phyloP scores from a whole-genome alignment of 2,888 invertebrate species.

The Agrenia bidenticulata region DNA sequence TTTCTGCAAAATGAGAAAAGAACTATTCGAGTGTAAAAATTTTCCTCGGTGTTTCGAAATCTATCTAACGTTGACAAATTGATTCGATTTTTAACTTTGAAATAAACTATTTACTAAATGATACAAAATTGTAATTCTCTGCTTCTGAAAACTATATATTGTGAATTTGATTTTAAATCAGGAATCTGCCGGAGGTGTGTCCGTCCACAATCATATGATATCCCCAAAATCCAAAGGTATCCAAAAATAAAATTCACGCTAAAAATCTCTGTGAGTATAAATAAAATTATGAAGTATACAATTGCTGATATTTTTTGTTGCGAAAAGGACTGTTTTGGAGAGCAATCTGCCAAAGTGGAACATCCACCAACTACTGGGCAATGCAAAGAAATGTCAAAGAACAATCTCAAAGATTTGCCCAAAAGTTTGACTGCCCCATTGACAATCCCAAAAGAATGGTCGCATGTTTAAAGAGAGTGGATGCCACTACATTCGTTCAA shows the following conservation, averaged over 20 bases:
- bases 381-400: conserved; percentile 28
- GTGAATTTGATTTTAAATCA: background rate
- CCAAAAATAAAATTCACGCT: background rate
- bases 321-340: conserved; percentile 45
- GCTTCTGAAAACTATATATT: no score
- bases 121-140: no score
- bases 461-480: conserved; percentile 15
- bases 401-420: conserved; percentile 40
- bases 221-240: conserved; percentile 39
- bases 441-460: conserved; percentile 26
- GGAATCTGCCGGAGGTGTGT: conserved; percentile 21
- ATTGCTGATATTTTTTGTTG: no score
- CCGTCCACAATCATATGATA: conserved; percentile 38
- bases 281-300: background rate
- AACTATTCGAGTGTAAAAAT: no score
- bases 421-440: conserved; percentile 44
- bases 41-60: no score
- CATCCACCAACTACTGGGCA: conserved; percentile 41
- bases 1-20: no score
- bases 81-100: no score
- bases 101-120: no score
- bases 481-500: conserved; percentile 5
- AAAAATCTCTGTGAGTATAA: no score
- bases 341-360: conserved; percentile 40
- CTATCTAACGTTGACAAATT: no score